A percentile compares a stretch with the other conserved stretches of the same genome.
Evolutionary conservation across 2,113 vertebrate species (phyloP).

Genomic region (Xyrauchen texanus): DNA sequence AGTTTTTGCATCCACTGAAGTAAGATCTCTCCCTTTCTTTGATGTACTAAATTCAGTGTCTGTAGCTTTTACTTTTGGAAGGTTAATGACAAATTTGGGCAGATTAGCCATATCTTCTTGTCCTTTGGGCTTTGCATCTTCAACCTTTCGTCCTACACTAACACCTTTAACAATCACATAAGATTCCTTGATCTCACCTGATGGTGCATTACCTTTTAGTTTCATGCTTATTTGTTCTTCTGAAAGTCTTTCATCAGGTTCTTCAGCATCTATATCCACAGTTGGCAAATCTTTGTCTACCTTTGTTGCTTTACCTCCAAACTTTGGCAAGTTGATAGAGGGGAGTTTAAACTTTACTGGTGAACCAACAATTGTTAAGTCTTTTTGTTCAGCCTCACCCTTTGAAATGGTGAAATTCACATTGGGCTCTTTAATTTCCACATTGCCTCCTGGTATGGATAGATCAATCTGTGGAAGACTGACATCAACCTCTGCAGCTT

Average conservation of each 20-base stretch:
- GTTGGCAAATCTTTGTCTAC: slow-evolving; percentile 13
- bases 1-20: slow-evolving; percentile 34
- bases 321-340: slow-evolving; percentile 46
- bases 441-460: slow-evolving; percentile 44
- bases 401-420: slow-evolving; percentile 39
- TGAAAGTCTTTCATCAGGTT: slow-evolving; percentile 11
- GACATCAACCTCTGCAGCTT: slow-evolving; percentile 40
- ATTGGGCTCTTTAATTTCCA: slow-evolving; percentile 51
- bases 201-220: slow-evolving; percentile 17
- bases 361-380: slow-evolving; percentile 30
- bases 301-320: slow-evolving; percentile 39
- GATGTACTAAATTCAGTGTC: slow-evolving; percentile 24
- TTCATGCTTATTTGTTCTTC: slow-evolving; percentile 22
- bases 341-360: slow-evolving; percentile 53
- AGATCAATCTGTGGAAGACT: slow-evolving; percentile 46
- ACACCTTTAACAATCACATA: slow-evolving; percentile 25
- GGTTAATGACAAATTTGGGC: slow-evolving; percentile 46
- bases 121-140: slow-evolving; percentile 31
- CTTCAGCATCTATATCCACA: slow-evolving; percentile 28
- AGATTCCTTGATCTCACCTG: slow-evolving; percentile 6
- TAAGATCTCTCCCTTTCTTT: background rate
- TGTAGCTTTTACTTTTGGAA: slow-evolving; percentile 48
- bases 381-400: slow-evolving; percentile 27
- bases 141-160: slow-evolving; percentile 13
- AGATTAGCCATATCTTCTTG: slow-evolving; percentile 48